Conservation (phyloP, 2,797 vertebrate genomes). For the Perodicticus potto region DNA sequence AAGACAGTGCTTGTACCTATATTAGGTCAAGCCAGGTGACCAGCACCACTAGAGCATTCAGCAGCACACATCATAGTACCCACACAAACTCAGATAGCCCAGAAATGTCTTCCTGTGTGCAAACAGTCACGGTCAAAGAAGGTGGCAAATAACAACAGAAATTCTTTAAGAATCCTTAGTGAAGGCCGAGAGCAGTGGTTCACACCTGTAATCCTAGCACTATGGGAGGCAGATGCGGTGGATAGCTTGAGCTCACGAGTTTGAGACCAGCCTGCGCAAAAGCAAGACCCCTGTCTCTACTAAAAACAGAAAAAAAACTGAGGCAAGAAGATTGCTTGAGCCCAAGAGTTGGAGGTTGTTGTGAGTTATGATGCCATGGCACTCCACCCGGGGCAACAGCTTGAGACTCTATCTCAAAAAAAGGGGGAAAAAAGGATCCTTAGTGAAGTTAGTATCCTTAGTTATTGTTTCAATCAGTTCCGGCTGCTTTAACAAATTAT, state of each 20-base stretch:
- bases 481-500: not conserved
- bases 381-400: too few relatives aligned
- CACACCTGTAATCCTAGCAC: too few relatives aligned
- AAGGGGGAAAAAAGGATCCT: not conserved
- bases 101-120: not conserved
- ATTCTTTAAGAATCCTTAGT: not conserved
- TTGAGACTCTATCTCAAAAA: too few relatives aligned
- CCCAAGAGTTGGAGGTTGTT: too few relatives aligned
- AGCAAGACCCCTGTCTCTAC: too few relatives aligned
- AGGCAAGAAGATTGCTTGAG: too few relatives aligned
- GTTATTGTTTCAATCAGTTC: not conserved
- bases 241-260: too few relatives aligned
- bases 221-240: too few relatives aligned
- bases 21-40: not conserved
- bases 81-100: not conserved
- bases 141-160: not conserved
- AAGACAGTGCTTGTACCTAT: accelerated
- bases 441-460: too few relatives aligned
- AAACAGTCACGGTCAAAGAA: not conserved
- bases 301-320: too few relatives aligned
- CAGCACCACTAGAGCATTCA: not conserved
- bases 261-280: too few relatives aligned
- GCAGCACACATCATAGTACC: not conserved
- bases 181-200: not conserved
- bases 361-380: too few relatives aligned